Conservation (phyloP, 30 jellyfish, hydroid and myxozoan species). For the Aurelia aurita region DNA sequence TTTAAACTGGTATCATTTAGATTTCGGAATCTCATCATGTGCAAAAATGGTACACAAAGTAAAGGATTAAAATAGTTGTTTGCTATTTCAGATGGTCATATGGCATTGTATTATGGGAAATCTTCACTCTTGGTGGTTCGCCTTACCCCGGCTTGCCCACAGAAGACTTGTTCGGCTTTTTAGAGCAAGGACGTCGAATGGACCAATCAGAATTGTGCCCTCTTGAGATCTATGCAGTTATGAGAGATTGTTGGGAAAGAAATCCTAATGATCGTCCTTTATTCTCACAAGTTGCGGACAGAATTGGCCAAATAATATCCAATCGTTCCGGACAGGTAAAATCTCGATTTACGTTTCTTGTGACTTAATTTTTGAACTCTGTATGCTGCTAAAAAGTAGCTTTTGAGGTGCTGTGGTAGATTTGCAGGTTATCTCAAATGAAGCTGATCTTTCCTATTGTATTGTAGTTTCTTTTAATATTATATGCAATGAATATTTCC, state of each 20-base stretch:
- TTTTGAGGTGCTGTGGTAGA: too few species aligned
- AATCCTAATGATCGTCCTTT: slow-evolving; percentile 93
- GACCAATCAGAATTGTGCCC: slow-evolving; percentile 96
- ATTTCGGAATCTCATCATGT: too few species aligned
- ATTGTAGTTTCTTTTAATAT: too few species aligned
- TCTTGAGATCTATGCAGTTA: slow-evolving; percentile 78
- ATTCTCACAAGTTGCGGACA: slow-evolving; percentile 77
- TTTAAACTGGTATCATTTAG: too few species aligned
- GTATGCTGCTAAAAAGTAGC: too few species aligned
- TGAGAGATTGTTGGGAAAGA: slow-evolving; percentile 95
- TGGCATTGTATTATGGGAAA: slow-evolving; percentile 98
- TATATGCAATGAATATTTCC: too few species aligned
- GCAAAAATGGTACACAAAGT: background rate
- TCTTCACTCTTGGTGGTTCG: slow-evolving; percentile 97
- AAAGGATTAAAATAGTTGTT: background rate
- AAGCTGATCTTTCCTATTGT: too few species aligned
- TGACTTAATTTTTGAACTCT: too few species aligned
- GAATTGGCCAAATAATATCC: slow-evolving; percentile 63
- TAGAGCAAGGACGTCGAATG: slow-evolving; percentile 96
- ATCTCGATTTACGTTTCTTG: too few species aligned
- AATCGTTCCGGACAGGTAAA: slow-evolving; percentile 68
- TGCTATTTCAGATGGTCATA: slow-evolving; percentile 89
- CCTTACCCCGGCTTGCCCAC: slow-evolving; percentile 99
- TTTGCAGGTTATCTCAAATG: too few species aligned
- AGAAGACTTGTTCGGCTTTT: slow-evolving; percentile 82